A percentile compares a stretch with the other conserved stretches of the same genome.
Conservation (phyloP, 2,888 invertebrate species). For the Drosophila hawaiiensis region DNA sequence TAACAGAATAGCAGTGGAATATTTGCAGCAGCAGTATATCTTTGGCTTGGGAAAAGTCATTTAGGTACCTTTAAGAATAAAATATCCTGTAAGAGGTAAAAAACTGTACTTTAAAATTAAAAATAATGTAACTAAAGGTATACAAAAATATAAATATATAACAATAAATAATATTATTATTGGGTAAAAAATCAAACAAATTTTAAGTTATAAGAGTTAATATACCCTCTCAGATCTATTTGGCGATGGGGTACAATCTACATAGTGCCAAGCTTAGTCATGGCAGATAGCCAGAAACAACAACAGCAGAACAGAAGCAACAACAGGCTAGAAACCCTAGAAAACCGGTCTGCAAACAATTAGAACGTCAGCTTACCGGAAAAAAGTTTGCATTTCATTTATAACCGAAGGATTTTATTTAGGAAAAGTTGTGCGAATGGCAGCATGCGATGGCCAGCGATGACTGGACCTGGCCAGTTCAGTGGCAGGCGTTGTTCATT, state of each 20-base stretch:
- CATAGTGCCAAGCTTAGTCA: slow-evolving; percentile 44
- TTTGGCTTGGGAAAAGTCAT: neutral
- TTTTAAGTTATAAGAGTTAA: neutral
- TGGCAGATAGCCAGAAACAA: slow-evolving; percentile 42
- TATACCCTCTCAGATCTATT: slow-evolving; percentile 11
- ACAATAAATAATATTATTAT: neutral
- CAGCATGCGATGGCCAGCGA: slow-evolving; percentile 44
- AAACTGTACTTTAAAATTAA: neutral
- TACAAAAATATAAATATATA: neutral
- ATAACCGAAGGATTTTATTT: slow-evolving; percentile 73
- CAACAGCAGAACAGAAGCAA: slow-evolving; percentile 29
- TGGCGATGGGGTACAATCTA: slow-evolving; percentile 28
- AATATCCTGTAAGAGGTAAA: neutral
- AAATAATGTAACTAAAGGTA: neutral
- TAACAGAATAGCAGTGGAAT: slow-evolving; percentile 10
- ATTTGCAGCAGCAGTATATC: slow-evolving; percentile 6
- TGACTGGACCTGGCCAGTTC: slow-evolving; percentile 17
- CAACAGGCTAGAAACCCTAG: slow-evolving; percentile 33
- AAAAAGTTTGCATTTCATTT: slow-evolving; percentile 81
- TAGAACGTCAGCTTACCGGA: slow-evolving; percentile 79
- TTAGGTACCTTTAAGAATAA: neutral
- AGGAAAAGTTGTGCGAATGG: slow-evolving; percentile 53
- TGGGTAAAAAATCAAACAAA: neutral
- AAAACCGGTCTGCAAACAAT: slow-evolving; percentile 68
- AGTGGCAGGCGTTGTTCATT: slow-evolving; percentile 34